phyloP scores from a whole-genome alignment of 2,797 vertebrate genomes.

The Tragelaphus oryx region DNA sequence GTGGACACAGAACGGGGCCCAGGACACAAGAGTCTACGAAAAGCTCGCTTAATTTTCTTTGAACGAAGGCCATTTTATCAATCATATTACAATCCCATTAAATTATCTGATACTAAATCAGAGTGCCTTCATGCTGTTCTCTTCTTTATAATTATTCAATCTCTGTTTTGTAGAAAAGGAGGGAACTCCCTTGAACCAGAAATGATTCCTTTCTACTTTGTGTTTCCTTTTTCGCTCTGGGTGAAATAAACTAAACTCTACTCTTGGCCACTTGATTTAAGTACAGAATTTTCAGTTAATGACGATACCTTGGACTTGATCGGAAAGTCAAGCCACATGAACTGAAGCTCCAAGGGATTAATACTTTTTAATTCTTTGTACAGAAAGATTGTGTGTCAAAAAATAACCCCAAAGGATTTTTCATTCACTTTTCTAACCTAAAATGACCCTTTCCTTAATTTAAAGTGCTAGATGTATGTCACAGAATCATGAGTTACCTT shows the following conservation, averaged over 20 bases:
- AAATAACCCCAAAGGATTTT: conserved; percentile 8
- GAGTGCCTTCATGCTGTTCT: background rate
- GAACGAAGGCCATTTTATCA: background rate
- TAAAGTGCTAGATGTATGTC: background rate
- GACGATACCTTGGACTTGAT: background rate
- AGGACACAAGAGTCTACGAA: background rate
- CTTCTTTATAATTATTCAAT: conserved; percentile 21
- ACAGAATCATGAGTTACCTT: background rate
- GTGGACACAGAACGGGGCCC: background rate
- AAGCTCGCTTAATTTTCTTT: background rate
- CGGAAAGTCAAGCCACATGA: background rate
- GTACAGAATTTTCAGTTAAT: conserved; percentile 54
- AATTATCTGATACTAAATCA: conserved; percentile 17
- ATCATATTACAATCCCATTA: conserved; percentile 9
- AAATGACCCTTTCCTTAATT: background rate
- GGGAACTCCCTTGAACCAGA: conserved; percentile 40
- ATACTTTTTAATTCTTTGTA: background rate
- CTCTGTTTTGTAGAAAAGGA: background rate
- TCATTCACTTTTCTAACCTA: background rate
- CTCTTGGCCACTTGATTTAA: conserved; percentile 40
- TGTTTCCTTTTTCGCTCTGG: background rate
- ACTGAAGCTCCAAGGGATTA: background rate
- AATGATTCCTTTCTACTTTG: background rate
- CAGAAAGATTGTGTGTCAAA: background rate
- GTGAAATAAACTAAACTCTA: conserved; percentile 22